Evolutionary conservation across 2,113 vertebrate species (phyloP).

Genomic region (Lycaon pictus): DNA sequence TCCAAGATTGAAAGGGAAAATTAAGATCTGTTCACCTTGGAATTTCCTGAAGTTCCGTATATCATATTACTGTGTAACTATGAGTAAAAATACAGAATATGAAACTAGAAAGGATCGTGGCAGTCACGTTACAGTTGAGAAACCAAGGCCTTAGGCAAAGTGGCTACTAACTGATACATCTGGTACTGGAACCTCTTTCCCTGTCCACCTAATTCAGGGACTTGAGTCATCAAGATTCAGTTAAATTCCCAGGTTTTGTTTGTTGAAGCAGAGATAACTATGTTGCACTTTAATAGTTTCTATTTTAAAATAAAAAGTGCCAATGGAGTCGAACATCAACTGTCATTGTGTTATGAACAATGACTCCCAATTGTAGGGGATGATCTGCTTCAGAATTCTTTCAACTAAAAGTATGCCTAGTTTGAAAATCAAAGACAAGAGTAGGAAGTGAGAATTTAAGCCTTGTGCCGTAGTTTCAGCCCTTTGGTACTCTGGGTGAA

Average conservation of each 20-base stretch:
- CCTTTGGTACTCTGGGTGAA: not conserved
- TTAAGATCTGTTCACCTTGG: not conserved
- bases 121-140: not conserved
- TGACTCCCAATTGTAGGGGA: not conserved
- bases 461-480: not conserved
- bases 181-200: not conserved
- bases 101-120: conserved; percentile 6
- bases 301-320: conserved; percentile 53
- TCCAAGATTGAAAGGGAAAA: not conserved
- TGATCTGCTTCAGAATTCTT: conserved; percentile 27
- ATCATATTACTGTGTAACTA: not conserved
- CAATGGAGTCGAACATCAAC: not conserved
- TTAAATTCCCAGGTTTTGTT: conserved; percentile 16
- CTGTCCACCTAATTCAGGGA: not conserved
- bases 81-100: conserved; percentile 21
- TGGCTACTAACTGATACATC: not conserved
- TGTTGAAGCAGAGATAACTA: conserved; percentile 21
- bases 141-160: not conserved
- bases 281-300: not conserved
- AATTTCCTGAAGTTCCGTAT: not conserved
- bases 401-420: not conserved
- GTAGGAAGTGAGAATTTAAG: not conserved
- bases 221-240: conserved; percentile 1
- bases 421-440: conserved; percentile 33
- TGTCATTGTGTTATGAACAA: not conserved